Evolutionary conservation across 2,113 vertebrate genomes (phyloP).

Genomic region (Pipra filicauda): DNA sequence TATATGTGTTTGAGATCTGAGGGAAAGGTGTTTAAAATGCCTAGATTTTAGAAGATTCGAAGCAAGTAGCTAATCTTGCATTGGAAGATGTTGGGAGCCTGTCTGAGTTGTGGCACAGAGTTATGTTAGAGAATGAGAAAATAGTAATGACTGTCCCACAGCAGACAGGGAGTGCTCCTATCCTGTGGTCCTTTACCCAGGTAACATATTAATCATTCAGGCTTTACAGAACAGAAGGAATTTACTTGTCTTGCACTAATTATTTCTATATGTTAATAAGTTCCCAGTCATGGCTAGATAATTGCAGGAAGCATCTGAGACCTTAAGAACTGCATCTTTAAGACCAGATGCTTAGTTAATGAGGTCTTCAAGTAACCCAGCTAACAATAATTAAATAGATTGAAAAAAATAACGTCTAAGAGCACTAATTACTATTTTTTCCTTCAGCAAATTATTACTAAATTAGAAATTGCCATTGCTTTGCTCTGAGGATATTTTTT

Average conservation of each 20-base stretch:
- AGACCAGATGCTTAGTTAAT: conserved; percentile 27
- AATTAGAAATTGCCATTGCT: not conserved
- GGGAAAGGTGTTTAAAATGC: not conserved
- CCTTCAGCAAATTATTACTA: not conserved
- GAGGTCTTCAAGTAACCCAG: not conserved
- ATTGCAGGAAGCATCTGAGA: not conserved
- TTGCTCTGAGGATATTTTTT: not conserved
- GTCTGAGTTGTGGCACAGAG: accelerated
- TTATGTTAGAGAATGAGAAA: not conserved
- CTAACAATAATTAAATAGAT: conserved; percentile 8
- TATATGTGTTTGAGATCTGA: not conserved
- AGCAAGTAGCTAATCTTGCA: not conserved
- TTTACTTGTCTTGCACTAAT: not conserved
- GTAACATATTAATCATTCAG: not conserved
- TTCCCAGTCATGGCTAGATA: not conserved
- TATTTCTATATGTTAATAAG: not conserved
- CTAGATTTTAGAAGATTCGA: not conserved
- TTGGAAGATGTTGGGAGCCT: not conserved
- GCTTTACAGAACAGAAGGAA: not conserved
- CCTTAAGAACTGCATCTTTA: not conserved
- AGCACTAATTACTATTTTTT: not conserved
- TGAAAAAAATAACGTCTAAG: not conserved
- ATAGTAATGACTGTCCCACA: accelerated
- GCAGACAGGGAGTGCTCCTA: not conserved
- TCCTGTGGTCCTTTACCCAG: not conserved